Evolutionary conservation across 2,888 invertebrate genomes (phyloP), one percentile per base, ranked within the genome.

Genomic region (Drosophila peninsularis): DNA sequence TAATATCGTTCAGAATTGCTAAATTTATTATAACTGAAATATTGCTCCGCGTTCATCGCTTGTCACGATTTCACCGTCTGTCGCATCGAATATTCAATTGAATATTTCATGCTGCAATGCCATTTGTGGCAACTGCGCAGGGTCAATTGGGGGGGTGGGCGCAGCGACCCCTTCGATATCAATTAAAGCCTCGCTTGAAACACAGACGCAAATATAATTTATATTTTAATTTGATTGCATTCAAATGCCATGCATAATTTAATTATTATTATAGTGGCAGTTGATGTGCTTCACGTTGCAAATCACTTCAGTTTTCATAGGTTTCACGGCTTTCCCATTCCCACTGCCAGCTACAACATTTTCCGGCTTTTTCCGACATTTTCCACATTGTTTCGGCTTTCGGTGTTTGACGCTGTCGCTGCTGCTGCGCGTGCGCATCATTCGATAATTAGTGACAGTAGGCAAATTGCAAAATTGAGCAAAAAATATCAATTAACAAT

Each of bases 171-270:
- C 24, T 5, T 10, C 36, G 9, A 1, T 39, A 39, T 27, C 37
- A 37, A 55, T 50, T 42, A 21, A 65, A 14, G 44, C 52, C 27
- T 10, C 44, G 10, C 44, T 64, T 49, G 37, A 56, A 63, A 63
- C 41, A 42, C 55, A 24, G 9, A 24, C 27, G 60, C 49, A 45
- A 67, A 67, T 42, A 64, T 66, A 63, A 64, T 70, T 53, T 63
- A 71, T 80, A 71, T 58, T 75, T 77, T 69, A 72, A 78, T 79
- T 85, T 71, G 70, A 79, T 85, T 79, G 60, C 76, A 71, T 64
- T 75, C 63, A 73, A 78, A 78, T 69, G 65, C 49, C 66, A 69
- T 70, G 56, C 34, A 74, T 71, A 82, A 82, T 88, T 88, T 69
- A 73, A 88, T 84, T 79, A 72, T 69, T 66, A 75, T 61, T 64